A percentile compares a stretch with the other conserved stretches of the same genome.
Conservation (phyloP, 2,888 invertebrate species). For the Lasius fuliginosus region DNA sequence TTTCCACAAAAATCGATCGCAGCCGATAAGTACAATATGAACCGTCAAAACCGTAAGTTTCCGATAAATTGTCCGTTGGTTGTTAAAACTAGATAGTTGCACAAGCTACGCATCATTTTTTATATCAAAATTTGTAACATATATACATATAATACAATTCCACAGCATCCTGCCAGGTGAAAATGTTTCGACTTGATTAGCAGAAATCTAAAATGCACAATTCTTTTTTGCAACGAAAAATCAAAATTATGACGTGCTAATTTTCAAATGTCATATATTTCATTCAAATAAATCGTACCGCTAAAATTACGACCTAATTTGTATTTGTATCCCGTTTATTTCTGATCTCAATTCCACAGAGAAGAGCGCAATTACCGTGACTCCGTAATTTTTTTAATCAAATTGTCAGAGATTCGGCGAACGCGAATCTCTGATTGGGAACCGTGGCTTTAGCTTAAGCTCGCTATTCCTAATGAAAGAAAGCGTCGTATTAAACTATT, state of each 20-base stretch:
- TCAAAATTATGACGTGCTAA: neutral
- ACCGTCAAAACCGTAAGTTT: conserved; percentile 15
- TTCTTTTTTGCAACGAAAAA: neutral
- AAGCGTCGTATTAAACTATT: conserved; percentile 10
- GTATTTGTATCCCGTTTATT: neutral
- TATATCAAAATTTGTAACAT: conserved; percentile 7
- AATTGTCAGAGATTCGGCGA: neutral
- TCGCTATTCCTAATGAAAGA: neutral
- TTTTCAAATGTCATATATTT: neutral
- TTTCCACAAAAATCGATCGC: neutral
- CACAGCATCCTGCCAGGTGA: neutral
- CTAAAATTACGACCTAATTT: neutral
- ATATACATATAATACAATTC: neutral
- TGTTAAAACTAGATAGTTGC: neutral
- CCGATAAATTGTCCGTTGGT: neutral
- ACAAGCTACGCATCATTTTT: conserved; percentile 4
- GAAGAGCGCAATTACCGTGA: neutral
- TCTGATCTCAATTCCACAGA: neutral
- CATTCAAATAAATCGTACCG: neutral
- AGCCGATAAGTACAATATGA: neutral
- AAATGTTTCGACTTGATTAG: neutral
- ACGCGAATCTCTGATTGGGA: conserved; percentile 16
- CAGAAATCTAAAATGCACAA: neutral
- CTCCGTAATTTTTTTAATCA: neutral
- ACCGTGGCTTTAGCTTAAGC: neutral